Evolutionary conservation across 2,113 vertebrate species (phyloP), one percentile per base, ranked within the genome.

Genomic region (Brachypteracias leptosomus): DNA sequence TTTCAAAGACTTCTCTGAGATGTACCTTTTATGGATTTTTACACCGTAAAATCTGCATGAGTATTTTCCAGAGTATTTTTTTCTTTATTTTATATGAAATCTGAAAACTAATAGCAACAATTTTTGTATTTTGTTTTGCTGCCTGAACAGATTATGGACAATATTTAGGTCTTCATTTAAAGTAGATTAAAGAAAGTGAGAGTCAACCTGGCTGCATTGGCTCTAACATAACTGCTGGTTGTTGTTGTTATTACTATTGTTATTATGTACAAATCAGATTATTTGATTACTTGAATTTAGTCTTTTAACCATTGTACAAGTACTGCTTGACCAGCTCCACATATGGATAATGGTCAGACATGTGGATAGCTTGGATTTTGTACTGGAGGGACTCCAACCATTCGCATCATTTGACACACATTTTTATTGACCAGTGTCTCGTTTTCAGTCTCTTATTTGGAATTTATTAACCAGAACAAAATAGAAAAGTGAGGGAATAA

Each of bases 371-470:
- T 67, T n/a, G 13, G 47, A n/a, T n/a, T 68, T 67, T 44, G 33
- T 51, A 18, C 10, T 10, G 24, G 61, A 44, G 19, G 11, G 24
- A 46, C 13, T 63, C 14, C 7, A 63, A 5, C 24, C 13, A 33
- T 44, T 51, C 0, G 0, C 33, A 18, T 77, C 3, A 16, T 38
- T 74, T 36, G 35, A 40, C 4, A 0, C 7, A 3, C n/a, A 8
- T 55, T 74, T 49, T 1, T 62, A 6, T 35, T 19, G 47, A 55
- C 9, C 47, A n/a, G 10, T 11, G 19, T 38, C 38, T 36, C 1
- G 1, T n/a, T 62, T 85, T 57, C 29, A 20, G 7, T 17, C 25
- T 22, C 29, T 55, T 35, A 52, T 80, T 52, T 81, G 21, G 44
- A 70, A 52, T 55, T 51, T n/a, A 51, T 31, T 80, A 14, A 14